Conservation (phyloP, 2,888 invertebrate species). For the Flexamia atlantica region DNA sequence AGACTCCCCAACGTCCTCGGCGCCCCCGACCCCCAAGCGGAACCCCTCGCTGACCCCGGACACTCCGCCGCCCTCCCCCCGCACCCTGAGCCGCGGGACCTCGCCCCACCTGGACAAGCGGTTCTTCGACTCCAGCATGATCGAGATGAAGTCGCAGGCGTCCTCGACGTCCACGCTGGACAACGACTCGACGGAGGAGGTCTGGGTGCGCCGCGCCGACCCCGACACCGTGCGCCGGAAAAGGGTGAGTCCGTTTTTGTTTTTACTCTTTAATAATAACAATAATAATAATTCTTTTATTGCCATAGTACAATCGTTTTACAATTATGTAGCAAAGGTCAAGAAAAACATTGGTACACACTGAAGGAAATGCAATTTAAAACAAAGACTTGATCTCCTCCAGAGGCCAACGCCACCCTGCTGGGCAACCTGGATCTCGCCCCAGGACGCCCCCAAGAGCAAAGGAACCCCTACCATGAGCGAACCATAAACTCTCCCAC, state of each 20-base stretch:
- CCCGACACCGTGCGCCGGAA: constrained; percentile 65
- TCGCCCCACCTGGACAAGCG: constrained; percentile 87
- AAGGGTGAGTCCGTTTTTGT: constrained; percentile 63
- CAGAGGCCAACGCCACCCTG: too few species aligned
- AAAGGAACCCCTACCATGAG: too few species aligned
- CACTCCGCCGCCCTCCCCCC: constrained; percentile 67
- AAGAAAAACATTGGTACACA: too few species aligned
- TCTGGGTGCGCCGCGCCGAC: constrained; percentile 83
- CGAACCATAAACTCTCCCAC: too few species aligned
- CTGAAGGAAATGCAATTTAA: too few species aligned
- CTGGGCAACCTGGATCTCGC: too few species aligned
- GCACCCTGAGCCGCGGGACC: constrained; percentile 65
- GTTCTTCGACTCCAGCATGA: constrained; percentile 89
- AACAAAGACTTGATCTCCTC: too few species aligned
- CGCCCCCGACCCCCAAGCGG: constrained; percentile 65
- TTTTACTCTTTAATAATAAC: too few species aligned
- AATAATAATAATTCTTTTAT: too few species aligned
- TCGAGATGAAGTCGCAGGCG: constrained; percentile 88
- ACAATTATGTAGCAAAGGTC: too few species aligned
- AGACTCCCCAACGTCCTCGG: constrained; percentile 65
- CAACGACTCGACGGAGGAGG: constrained; percentile 80
- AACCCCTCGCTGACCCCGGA: constrained; percentile 62
- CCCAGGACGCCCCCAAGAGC: too few species aligned
- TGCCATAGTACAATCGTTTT: too few species aligned
- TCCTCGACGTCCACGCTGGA: constrained; percentile 80